These are phyloP conservation scores for Oxystoma pomonae DNA, from an alignment of 2,888 invertebrate genomes.

Conservation along the genomic window DNA sequence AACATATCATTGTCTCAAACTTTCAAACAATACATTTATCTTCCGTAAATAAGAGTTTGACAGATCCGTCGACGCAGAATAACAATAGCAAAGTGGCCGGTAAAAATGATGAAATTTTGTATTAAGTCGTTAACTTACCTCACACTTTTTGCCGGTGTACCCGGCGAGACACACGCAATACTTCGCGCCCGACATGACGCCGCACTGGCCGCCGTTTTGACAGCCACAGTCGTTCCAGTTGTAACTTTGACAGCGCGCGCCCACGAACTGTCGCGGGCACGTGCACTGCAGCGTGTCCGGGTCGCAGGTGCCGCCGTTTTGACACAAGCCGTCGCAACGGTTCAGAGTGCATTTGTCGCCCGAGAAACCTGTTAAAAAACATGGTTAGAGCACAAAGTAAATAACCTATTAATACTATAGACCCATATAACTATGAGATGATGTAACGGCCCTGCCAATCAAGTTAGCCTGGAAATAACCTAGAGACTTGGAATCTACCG, in stretches of 20 bases:
- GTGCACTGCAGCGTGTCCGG: conserved; percentile 16
- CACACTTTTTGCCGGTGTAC: background rate
- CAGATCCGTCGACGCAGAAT: no score
- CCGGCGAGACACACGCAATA: background rate
- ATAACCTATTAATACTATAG: no score
- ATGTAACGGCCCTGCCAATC: no score
- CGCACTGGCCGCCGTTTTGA: conserved; percentile 16
- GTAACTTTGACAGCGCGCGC: conserved; percentile 9
- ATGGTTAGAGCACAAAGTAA: no score
- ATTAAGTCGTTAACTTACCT: background rate
- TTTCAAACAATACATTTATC: no score
- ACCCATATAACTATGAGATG: no score
- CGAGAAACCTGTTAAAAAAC: conserved; percentile 45
- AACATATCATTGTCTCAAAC: no score
- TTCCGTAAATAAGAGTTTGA: no score
- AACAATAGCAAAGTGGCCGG: no score
- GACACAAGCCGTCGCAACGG: conserved; percentile 56
- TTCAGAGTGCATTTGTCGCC: conserved; percentile 60
- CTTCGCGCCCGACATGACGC: conserved; percentile 2
- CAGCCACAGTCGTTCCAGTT: conserved; percentile 16
- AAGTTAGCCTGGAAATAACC: no score
- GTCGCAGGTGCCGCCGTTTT: conserved; percentile 55
- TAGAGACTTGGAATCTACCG: no score
- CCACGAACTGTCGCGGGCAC: conserved; percentile 15
- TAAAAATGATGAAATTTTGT: no score